phyloP scores from a whole-genome alignment of 2,888 invertebrate genomes.

The Caenorhabditis parvicauda region DNA sequence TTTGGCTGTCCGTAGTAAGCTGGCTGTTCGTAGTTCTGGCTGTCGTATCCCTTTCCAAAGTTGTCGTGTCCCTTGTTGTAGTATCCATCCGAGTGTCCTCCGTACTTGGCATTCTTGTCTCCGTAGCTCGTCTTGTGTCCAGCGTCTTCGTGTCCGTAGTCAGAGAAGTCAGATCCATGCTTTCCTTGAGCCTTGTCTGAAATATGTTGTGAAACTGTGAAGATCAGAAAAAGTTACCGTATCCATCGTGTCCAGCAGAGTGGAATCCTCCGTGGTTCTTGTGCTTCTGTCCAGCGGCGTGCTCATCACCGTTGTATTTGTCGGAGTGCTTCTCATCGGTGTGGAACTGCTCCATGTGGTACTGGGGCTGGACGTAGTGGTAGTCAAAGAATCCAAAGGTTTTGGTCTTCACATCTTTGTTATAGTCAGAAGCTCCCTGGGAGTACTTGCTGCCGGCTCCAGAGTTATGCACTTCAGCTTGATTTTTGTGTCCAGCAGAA shows the following conservation, averaged over 20 bases:
- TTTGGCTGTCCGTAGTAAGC: slow-evolving; percentile 35
- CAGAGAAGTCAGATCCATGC: slow-evolving; percentile 36
- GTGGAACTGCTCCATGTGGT: slow-evolving; percentile 54
- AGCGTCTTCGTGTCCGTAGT: slow-evolving; percentile 40
- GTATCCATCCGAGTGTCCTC: slow-evolving; percentile 35
- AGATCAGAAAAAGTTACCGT: slow-evolving; percentile 11
- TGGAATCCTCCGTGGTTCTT: slow-evolving; percentile 34
- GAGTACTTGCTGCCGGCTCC: slow-evolving; percentile 38
- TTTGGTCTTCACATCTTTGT: slow-evolving; percentile 52
- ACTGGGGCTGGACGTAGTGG: slow-evolving; percentile 53
- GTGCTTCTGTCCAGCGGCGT: slow-evolving; percentile 39
- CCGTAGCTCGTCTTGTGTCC: slow-evolving; percentile 38
- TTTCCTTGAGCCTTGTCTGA: slow-evolving; percentile 38
- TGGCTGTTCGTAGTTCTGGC: slow-evolving; percentile 33
- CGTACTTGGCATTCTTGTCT: slow-evolving; percentile 31
- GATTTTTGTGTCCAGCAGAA: slow-evolving; percentile 29
- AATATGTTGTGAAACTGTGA: slow-evolving; percentile 4
- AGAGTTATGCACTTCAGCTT: slow-evolving; percentile 32
- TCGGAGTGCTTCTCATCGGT: slow-evolving; percentile 53
- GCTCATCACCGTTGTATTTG: slow-evolving; percentile 47
- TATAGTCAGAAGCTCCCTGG: slow-evolving; percentile 39
- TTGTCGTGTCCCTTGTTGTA: slow-evolving; percentile 43
- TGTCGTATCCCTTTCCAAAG: slow-evolving; percentile 34
- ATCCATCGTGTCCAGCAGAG: slow-evolving; percentile 31
- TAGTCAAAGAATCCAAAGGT: slow-evolving; percentile 55